phyloP scores from a whole-genome alignment of 2,888 invertebrate genomes.

The Pilophorus perplexus region DNA sequence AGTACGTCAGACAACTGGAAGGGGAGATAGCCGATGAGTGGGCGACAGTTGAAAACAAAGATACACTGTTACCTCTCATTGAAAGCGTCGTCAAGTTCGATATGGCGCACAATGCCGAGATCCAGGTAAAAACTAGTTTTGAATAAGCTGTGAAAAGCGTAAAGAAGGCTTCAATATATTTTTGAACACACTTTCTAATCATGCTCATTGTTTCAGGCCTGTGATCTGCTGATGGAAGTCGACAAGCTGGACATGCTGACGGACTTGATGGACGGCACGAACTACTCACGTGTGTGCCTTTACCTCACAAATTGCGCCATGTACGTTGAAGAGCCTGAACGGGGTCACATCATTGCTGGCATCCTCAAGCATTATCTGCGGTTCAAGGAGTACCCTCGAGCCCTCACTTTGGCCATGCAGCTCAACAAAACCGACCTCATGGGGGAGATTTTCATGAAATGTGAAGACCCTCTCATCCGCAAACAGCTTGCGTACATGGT shows the following conservation, averaged over 20 bases:
- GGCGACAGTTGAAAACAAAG: slow-evolving; percentile 54
- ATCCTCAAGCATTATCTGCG: slow-evolving; percentile 80
- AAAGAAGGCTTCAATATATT: too few species aligned
- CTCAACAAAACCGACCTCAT: slow-evolving; percentile 78
- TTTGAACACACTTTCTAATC: too few species aligned
- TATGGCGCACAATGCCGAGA: slow-evolving; percentile 97
- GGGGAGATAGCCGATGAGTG: slow-evolving; percentile 89
- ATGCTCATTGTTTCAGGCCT: too few species aligned
- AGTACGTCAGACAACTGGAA: slow-evolving; percentile 92
- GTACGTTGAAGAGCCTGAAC: slow-evolving; percentile 94
- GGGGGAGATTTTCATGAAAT: slow-evolving; percentile 77
- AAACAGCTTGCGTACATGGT: slow-evolving; percentile 95
- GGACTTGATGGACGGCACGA: slow-evolving; percentile 82
- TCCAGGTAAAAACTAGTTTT: too few species aligned
- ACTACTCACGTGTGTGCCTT: slow-evolving; percentile 87
- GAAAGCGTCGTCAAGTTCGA: slow-evolving; percentile 89
- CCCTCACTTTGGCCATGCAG: slow-evolving; percentile 87
- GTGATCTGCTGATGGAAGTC: slow-evolving; percentile 96
- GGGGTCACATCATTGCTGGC: slow-evolving; percentile 75
- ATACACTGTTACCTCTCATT: slow-evolving; percentile 70
- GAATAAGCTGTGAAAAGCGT: too few species aligned
- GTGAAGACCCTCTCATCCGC: slow-evolving; percentile 75
- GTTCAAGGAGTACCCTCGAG: slow-evolving; percentile 85
- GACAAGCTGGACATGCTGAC: slow-evolving; percentile 83
- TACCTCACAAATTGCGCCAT: slow-evolving; percentile 89